Base-by-base conservation (phyloP, 2,113 vertebrate species). In the Perca flavescens region DNA sequence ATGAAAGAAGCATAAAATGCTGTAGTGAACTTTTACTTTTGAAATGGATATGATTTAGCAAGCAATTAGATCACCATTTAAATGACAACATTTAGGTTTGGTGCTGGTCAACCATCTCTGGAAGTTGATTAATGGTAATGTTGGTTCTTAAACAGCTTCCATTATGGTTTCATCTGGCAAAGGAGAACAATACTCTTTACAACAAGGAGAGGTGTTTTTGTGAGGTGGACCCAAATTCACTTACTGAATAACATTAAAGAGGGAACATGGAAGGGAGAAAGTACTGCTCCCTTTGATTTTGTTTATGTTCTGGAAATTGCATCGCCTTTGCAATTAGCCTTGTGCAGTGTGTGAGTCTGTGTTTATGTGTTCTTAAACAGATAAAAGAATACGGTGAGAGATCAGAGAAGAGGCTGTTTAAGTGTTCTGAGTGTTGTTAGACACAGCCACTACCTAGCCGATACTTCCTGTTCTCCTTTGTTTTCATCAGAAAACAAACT, bases 301-400 rank as follows among this genome's bases (percentile, higher is more conserved):
- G 89, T 93, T 94, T 92, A 90, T 84, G 85, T 90, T 85, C 79
- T 77, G 86, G 93, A 90, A 94, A 94, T 91, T 92, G 92, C 86
- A 84, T 91, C 86, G 83, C 89, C 91, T 94, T 76, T 87, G 91
- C 93, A 96, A 92, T 93, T 93, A 93, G 89, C 84, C 85, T 74
- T 52, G 68, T 73, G 65, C 71, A 50, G 52, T 56, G 56, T 77
- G 72, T 58, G 75, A 65, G 85, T 77, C 66, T 53, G 50, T 87
- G 71, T 84, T 77, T 82, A 25, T 50, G 74, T 77, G 77, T 83
- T 72, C 80, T 80, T 78, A 79, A 80, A 84, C 71, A 88, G 86
- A 90, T 90, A 85, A 93, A 92, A 89, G 83, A 87, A 50, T 40
- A 71, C 82, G 84, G 72, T 78, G 75, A 66, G 73, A 80, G 84